These are phyloP conservation scores for Entosphenus tridentatus DNA, from an alignment of 2,113 vertebrate species.

Conservation along the genomic window DNA sequence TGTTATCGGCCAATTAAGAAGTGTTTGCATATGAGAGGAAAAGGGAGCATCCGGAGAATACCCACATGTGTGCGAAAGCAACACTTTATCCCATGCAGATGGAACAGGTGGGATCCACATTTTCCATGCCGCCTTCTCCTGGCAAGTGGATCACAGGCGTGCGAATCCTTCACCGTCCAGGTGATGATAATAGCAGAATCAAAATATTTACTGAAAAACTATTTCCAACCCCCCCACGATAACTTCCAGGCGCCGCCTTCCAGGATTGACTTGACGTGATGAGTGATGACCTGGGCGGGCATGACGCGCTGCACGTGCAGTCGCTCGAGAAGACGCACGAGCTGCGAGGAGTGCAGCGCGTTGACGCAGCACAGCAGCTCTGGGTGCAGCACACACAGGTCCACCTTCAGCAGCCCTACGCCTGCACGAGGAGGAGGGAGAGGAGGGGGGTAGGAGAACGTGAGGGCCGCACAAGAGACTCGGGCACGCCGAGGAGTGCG, in stretches of 20 bases:
- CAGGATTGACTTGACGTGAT: not conserved
- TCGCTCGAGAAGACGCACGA: not conserved
- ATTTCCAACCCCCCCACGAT: not conserved
- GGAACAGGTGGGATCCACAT: too few relatives aligned
- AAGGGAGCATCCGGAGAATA: too few relatives aligned
- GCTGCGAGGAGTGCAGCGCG: not conserved
- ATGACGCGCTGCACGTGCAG: not conserved
- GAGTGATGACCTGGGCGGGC: not conserved
- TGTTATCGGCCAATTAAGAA: too few relatives aligned
- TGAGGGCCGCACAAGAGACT: not conserved
- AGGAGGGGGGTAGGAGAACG: not conserved
- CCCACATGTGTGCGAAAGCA: too few relatives aligned
- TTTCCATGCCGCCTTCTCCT: too few relatives aligned
- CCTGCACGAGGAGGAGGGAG: conserved; percentile 1
- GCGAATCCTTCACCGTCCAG: not conserved
- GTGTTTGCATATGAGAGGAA: too few relatives aligned
- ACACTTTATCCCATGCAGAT: too few relatives aligned
- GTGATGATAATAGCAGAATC: not conserved
- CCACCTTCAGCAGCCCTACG: not conserved
- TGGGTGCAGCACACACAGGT: not conserved
- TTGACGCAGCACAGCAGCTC: not conserved
- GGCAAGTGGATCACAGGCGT: not conserved
- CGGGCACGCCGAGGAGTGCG: not conserved
- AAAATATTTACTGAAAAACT: not conserved
- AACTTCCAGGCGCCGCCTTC: not conserved